Base-by-base conservation (phyloP, 2,113 vertebrate species). In the Acrocephalus kingi region DNA sequence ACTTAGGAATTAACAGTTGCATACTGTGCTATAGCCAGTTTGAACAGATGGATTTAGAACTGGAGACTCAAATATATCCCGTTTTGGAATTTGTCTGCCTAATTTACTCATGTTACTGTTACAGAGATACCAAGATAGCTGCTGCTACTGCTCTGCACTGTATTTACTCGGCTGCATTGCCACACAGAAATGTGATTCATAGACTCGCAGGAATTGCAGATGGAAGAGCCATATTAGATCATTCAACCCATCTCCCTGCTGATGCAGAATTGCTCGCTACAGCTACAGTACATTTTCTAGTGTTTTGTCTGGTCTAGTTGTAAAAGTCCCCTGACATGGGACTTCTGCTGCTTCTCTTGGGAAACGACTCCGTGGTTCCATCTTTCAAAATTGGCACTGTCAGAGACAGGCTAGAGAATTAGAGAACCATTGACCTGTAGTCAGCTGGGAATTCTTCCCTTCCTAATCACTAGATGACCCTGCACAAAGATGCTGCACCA, bases 31-130 rank as follows among this genome's bases (percentile, higher is more conserved):
- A 21, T 39, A 97, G 95, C 91, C 94, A 96, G 91, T 97, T 97
- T 96, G 93, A 97, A 97, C 96, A 97, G 97, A 97, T 97, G 97
- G 97, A 94, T 96, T 97, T 96, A 97, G 71, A 95, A 90, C 92
- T 31, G 20, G 87, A 88, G 89, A 94, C 87, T 97, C 96, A 97
- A 97, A 97, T 97, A 92, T 90, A 96, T 94, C 96, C 94, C 80
- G 94, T 97, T 96, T 84, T 95, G 93, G 92, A 97, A 96, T 96
- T 84, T 97, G 97, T 93, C 96, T 97, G 86, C 95, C 92, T 94
- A 88, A 97, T 90, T 96, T 94, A 95, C 85, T 97, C 93, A 51
- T 89, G 91, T 96, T 96, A 96, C 93, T 90, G 85, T 95, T 94
- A 90, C 52, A 81, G 85, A 90, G 88, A 89, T 82, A 96, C 93